Evolutionary conservation across 2,888 invertebrate species (phyloP).

Genomic region (Drosophila mettleri): DNA sequence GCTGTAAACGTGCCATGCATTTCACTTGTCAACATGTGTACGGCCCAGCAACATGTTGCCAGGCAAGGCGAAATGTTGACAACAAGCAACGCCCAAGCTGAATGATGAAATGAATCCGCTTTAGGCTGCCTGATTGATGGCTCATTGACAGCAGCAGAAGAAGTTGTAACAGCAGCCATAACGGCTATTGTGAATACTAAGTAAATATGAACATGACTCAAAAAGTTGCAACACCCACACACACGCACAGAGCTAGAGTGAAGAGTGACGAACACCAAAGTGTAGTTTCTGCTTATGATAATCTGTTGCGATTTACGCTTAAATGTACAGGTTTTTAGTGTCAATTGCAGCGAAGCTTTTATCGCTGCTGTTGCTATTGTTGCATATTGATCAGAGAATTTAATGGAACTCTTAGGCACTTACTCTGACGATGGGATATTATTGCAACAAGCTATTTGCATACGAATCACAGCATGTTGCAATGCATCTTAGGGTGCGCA

Average conservation of each 20-base stretch:
- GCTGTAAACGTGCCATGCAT: conserved; percentile 49
- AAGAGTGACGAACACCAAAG: not conserved
- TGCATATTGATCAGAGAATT: conserved; percentile 23
- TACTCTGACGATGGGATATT: conserved; percentile 29
- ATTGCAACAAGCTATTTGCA: conserved; percentile 34
- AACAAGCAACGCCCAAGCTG: conserved; percentile 30
- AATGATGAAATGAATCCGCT: conserved; percentile 47
- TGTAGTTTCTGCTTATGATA: conserved; percentile 40
- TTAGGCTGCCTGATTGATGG: conserved; percentile 65
- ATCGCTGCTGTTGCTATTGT: conserved; percentile 4
- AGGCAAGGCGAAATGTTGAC: conserved; percentile 17
- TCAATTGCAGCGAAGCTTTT: conserved; percentile 27
- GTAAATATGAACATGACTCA: conserved; percentile 67
- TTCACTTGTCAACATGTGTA: conserved; percentile 61
- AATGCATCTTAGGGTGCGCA: not conserved
- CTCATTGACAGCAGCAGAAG: conserved; percentile 34
- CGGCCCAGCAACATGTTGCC: conserved; percentile 61
- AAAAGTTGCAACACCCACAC: conserved; percentile 70
- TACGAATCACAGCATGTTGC: conserved; percentile 6
- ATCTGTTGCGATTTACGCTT: conserved; percentile 31
- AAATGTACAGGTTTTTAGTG: conserved; percentile 37
- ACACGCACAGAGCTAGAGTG: not conserved
- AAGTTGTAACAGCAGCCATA: conserved; percentile 1
- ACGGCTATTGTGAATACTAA: conserved; percentile 62
- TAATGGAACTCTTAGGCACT: conserved; percentile 27